Evolutionary conservation across 2,888 invertebrate species (phyloP).

Genomic region (Noctuana brunneofusca): DNA sequence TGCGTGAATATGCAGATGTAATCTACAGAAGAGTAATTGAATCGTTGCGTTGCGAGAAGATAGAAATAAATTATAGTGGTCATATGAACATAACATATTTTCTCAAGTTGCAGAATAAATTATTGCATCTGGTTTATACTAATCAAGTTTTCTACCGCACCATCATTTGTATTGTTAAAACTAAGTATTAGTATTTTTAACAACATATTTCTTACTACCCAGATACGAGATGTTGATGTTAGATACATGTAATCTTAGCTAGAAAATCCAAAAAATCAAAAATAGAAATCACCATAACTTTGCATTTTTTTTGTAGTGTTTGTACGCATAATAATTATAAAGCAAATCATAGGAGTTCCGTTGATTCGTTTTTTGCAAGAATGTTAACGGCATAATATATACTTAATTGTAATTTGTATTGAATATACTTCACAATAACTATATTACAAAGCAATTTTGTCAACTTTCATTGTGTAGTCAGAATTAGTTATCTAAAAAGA

Average conservation of each 20-base stretch:
- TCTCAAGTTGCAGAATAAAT: neutral
- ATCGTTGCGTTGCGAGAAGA: neutral
- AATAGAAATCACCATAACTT: too few species aligned
- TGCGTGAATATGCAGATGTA: conserved; percentile 11
- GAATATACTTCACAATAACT: neutral
- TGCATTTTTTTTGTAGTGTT: too few species aligned
- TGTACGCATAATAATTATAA: too few species aligned
- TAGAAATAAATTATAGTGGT: neutral
- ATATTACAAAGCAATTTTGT: neutral
- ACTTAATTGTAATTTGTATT: neutral
- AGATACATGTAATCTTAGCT: too few species aligned
- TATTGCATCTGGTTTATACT: neutral
- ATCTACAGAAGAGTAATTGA: neutral
- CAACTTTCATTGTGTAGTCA: neutral
- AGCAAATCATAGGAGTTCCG: too few species aligned
- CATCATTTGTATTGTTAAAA: neutral
- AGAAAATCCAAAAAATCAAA: too few species aligned
- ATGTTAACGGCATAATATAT: too few species aligned
- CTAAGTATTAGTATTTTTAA: too few species aligned
- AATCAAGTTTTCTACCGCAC: neutral
- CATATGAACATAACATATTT: neutral
- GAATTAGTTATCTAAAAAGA: neutral
- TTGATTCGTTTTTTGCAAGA: too few species aligned
- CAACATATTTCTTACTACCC: too few species aligned
- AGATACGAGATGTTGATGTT: too few species aligned